A percentile compares a stretch with the other conserved stretches of the same genome.
Evolutionary conservation across 2,797 vertebrate genomes (phyloP).

Genomic region (Sebastes taczanowskii): DNA sequence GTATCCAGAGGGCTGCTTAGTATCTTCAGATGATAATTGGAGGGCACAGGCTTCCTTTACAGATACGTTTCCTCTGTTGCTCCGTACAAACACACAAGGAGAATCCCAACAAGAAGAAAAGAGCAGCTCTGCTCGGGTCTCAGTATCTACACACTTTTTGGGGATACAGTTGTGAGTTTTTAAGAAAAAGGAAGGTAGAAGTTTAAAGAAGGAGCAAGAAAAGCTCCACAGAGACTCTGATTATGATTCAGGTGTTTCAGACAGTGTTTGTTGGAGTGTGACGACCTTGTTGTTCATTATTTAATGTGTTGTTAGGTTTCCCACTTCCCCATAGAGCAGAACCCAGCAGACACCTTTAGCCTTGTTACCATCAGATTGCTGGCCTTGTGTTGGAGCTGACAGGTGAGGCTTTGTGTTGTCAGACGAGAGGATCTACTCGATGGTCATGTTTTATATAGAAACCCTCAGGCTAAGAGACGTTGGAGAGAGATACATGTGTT

Average conservation of each 20-base stretch:
- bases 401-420: not conserved
- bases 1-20: constrained; percentile 23
- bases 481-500: not conserved
- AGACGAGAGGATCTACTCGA: not conserved
- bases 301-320: not conserved
- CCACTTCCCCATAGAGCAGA: not conserved
- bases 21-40: constrained; percentile 10
- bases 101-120: constrained; percentile 12
- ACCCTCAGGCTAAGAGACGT: not conserved
- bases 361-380: not conserved
- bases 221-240: not conserved
- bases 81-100: not conserved
- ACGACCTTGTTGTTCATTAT: not conserved
- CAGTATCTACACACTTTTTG: too few relatives aligned
- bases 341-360: not conserved
- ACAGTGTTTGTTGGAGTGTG: not conserved
- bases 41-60: not conserved
- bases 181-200: not conserved
- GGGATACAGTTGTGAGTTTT: not conserved
- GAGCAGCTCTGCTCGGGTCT: not conserved
- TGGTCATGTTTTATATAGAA: not conserved
- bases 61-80: not conserved
- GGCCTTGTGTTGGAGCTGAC: not conserved
- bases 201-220: not conserved
- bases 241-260: not conserved